Evolutionary conservation across 2,113 vertebrate species (phyloP), one percentile per base, ranked within the genome.

Genomic region (Anarhynchus alexandrinus): DNA sequence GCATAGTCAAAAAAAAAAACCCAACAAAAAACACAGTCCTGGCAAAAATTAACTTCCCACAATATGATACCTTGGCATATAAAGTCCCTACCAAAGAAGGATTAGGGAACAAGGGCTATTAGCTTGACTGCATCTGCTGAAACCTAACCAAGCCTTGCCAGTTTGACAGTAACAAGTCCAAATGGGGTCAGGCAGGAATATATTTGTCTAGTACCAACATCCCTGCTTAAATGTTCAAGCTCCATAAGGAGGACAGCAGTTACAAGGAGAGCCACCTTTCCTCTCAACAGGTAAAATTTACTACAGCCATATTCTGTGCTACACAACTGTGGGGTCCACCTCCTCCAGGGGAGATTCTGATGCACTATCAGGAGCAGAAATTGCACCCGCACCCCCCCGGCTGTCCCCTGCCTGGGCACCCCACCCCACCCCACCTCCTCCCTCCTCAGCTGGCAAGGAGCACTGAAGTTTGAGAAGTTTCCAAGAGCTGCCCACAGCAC

Each of bases 331-430:
- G 14, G n/a, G 40, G 42, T 82, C 29, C 32, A 11, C 27, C 78
- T 94, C 25, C 66, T n/a, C 14, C 52, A 15, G 15, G 4, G 9
- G 15, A 40, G 34, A 6, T 25, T 83, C 51, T 34, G 6, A 17
- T 9, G 15, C 36, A 1, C 4, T 4, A 72, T 20, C 29, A 40
- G 81, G 12, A 67, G 73, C 38, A 38, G 78, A 67, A 76, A 42
- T 34, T 4, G 1, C 42, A 17, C 12, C 20, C 23, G 3, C 27
- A 1, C 27, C 0, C 1, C 1, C 8, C 69, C 5, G 0, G 29
- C 19, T 0, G 16, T 10, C 25, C 70, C 59, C 1, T 22, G 16
- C 54, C 58, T 1, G 0, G 49, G 23, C 67, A 66, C 15, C 59
- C 32, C 65, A n/a, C 40, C 79, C 57, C n/a, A 21, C 20, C n/a